Base-by-base conservation (phyloP, 2,797 vertebrate genomes). In the Myotis findleyi region DNA sequence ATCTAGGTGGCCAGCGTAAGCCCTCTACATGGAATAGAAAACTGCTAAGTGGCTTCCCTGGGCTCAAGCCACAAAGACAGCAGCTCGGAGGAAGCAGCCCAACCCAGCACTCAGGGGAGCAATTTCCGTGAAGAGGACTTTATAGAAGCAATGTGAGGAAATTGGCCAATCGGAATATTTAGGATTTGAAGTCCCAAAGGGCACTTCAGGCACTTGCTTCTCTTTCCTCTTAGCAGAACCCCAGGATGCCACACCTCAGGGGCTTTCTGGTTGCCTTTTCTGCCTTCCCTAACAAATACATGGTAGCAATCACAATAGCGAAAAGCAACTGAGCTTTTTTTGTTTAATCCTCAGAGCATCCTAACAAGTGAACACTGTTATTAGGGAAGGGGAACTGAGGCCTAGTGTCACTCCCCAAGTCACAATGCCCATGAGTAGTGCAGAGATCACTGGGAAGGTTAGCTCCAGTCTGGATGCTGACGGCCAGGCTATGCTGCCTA, bases 401-500 rank as follows among this genome's bases (percentile, higher is more conserved):
- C 55, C 90, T 0, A 0, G 44, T 17, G 51, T 16, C 36, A 69
- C 57, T 59, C 44, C 21, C 49, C 55, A 21, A 51, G 62, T 53
- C 23, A 25, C 75, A 41, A 12, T 36, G 36, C 88, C 9, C 10
- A 0, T 1, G 17, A 33, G 41, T 7, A 1, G 73, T 12, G 17
- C 20, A n/a, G 79, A 49, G 59, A 64, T 95, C 36, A 33, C 7
- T 0, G 0, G 36, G 25, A 71, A 71, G 38, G 21, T 33, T 5
- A 25, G 14, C 7, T 27, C 23, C n/a, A 30, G 59, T 6, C 36
- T 0, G 53, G 55, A 17, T 14, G 49, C 33, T 49, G 2, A 41
- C 23, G 0, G 1, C 47, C 10, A 25, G 1, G 57, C 41, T 9
- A 1, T 0, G 16, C 13, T 14, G 49, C 11, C 57, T 0, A 6